Percentiles rank a stretch among this genome's conserved stretches.
These are phyloP conservation scores for Diogma glabrata DNA, from an alignment of 2,888 invertebrate genomes.

Conservation along the genomic window DNA sequence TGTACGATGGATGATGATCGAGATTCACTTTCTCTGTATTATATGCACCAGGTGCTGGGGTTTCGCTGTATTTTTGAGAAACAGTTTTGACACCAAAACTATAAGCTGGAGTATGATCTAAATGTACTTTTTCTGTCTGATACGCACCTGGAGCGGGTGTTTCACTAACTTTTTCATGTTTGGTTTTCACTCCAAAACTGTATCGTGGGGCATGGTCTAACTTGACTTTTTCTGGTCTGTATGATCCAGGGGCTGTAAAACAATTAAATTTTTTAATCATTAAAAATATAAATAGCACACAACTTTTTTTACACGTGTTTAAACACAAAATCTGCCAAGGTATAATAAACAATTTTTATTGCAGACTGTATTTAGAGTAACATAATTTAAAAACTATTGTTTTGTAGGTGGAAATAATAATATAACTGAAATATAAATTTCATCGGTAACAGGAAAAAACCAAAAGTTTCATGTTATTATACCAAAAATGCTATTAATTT, in stretches of 20 bases:
- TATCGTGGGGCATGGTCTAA: conserved; percentile 41
- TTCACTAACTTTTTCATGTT: conserved; percentile 39
- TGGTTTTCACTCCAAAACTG: conserved; percentile 46
- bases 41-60: conserved; percentile 37
- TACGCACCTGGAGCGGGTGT: conserved; percentile 44
- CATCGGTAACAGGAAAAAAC: no score
- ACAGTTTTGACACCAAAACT: conserved; percentile 40
- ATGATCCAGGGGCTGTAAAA: conserved; percentile 20
- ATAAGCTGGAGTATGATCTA: conserved; percentile 43
- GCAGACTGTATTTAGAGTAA: no score
- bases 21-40: conserved; percentile 35
- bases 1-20: conserved; percentile 39
- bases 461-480: no score
- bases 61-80: conserved; percentile 25
- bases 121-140: conserved; percentile 41
- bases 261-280: conserved; percentile 15
- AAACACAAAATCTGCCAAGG: no score
- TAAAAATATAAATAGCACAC: no score
- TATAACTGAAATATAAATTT: no score
- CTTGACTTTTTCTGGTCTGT: conserved; percentile 16
- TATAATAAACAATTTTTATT: no score
- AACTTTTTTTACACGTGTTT: no score
- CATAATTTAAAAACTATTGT: no score
- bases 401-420: no score
- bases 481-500: no score